These are phyloP conservation scores for Rousettus madagascariensis DNA, from an alignment of 2,797 vertebrate species.

Conservation along the genomic window DNA sequence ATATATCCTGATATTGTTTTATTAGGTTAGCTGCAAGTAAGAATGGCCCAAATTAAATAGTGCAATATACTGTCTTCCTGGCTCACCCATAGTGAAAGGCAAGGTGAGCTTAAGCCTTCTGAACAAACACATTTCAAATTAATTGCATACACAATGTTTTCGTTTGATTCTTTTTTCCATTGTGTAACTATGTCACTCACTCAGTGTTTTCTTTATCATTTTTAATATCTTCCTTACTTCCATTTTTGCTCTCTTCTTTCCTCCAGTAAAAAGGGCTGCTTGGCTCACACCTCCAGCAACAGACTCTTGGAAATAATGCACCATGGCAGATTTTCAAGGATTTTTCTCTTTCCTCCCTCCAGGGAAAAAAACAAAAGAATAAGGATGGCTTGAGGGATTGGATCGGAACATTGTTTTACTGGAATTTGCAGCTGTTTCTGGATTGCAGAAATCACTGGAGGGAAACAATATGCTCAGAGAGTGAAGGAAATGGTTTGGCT, in stretches of 20 bases:
- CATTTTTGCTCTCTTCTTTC: conserved; percentile 37
- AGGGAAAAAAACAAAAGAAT: conserved; percentile 80
- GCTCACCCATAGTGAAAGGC: background rate
- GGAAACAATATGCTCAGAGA: conserved; percentile 67
- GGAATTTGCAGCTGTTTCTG: conserved; percentile 72
- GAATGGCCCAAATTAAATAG: conserved; percentile 3
- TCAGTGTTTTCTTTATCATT: conserved; percentile 36
- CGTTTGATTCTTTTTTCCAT: conserved; percentile 62
- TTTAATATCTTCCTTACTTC: conserved; percentile 61
- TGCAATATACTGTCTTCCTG: background rate
- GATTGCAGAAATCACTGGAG: conserved; percentile 35
- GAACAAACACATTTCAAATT: background rate
- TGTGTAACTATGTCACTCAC: conserved; percentile 21
- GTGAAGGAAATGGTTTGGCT: conserved; percentile 74
- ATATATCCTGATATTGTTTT: background rate
- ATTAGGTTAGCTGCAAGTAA: conserved; percentile 4
- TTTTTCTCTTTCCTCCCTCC: conserved; percentile 77
- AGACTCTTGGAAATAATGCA: conserved; percentile 56
- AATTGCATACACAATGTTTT: background rate
- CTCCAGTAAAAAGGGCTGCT: conserved; percentile 57
- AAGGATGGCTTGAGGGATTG: conserved; percentile 75
- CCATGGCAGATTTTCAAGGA: conserved; percentile 73
- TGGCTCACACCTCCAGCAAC: conserved; percentile 29
- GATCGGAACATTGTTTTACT: conserved; percentile 64
- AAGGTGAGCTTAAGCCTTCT: background rate